Evolutionary conservation across 2,888 invertebrate genomes (phyloP).

Genomic region (Harpagoxenus sublaevis): DNA sequence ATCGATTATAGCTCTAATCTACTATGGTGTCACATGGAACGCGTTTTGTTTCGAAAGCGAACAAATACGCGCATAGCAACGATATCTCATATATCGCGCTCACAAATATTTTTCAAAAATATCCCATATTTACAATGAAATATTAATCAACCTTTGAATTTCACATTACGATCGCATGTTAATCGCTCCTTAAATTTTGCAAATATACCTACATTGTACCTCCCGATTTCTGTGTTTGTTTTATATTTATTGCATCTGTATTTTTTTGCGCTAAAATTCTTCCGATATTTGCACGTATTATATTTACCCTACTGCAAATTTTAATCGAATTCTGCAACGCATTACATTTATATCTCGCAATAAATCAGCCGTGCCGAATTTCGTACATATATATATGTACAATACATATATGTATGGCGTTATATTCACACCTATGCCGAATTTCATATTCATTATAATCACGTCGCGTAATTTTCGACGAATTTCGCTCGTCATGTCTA

Average conservation of each 20-base stretch:
- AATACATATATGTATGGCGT: not conserved
- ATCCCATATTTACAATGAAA: not conserved
- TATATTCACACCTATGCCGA: not conserved
- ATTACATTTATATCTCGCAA: constrained; percentile 6
- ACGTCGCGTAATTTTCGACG: not conserved
- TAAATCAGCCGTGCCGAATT: constrained; percentile 7
- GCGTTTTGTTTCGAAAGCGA: not conserved
- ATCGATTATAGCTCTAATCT: constrained; percentile 45
- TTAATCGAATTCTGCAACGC: not conserved
- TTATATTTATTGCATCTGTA: not conserved
- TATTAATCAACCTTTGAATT: not conserved
- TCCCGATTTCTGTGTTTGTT: not conserved
- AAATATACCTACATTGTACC: not conserved
- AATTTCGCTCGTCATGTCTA: constrained; percentile 16
- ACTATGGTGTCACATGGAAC: constrained; percentile 3
- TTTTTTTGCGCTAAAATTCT: constrained; percentile 11
- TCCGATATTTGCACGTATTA: not conserved
- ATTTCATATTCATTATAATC: constrained; percentile 29
- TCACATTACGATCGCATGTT: not conserved
- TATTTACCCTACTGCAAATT: constrained; percentile 19
- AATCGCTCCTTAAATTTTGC: not conserved
- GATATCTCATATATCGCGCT: not conserved
- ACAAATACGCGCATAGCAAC: not conserved
- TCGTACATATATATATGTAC: not conserved
- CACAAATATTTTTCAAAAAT: not conserved